phyloP scores from a whole-genome alignment of 1,140 invertebrate species.

The Lepeophtheirus salmonis region DNA sequence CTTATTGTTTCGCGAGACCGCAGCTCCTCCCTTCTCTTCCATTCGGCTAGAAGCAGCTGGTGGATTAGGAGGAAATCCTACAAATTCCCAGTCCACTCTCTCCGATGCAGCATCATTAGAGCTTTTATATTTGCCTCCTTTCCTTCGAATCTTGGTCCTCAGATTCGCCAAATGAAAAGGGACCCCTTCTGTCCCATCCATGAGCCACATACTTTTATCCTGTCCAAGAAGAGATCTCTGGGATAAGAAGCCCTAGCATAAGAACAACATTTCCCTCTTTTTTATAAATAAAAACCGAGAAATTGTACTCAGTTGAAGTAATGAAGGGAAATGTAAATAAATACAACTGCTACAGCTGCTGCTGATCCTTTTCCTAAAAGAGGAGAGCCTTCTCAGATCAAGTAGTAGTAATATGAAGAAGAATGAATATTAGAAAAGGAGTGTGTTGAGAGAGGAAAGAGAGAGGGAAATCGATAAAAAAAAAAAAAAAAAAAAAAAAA shows the following conservation, averaged over 20 bases:
- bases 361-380: neutral
- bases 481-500: neutral
- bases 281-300: too few relatives aligned
- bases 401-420: neutral
- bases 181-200: neutral
- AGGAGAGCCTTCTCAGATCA: neutral
- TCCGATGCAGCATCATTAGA: neutral
- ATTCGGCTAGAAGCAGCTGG: neutral
- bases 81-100: constrained; percentile 13
- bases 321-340: neutral
- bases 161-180: constrained; percentile 4
- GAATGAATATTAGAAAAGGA: neutral
- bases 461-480: too few relatives aligned
- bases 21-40: neutral
- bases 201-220: neutral
- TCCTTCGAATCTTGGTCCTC: constrained; percentile 2
- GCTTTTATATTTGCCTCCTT: neutral
- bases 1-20: neutral
- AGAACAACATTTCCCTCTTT: too few relatives aligned
- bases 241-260: too few relatives aligned
- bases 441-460: neutral
- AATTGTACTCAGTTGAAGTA: neutral
- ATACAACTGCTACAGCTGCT: neutral
- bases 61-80: constrained; percentile 14
- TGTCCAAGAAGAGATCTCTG: neutral